Conservation (phyloP, 2,113 vertebrate species). For the Pseudonaja textilis region DNA sequence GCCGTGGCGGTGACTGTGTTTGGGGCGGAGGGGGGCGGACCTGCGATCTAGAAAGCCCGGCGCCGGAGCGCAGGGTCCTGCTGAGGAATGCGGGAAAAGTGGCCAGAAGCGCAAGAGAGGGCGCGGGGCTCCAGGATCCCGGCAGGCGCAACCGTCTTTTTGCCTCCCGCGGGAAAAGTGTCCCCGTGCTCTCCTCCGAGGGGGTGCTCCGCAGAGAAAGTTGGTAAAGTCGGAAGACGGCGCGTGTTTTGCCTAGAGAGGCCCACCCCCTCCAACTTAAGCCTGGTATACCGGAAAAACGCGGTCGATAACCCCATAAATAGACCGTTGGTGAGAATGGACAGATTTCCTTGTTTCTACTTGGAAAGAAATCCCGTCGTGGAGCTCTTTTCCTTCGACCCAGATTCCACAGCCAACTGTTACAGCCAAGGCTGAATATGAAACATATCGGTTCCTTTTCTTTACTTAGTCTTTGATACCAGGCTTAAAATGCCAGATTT, state of each 20-base stretch:
- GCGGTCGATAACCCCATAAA: background rate
- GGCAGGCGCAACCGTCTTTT: background rate
- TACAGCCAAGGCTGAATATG: background rate
- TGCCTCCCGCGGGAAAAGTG: background rate
- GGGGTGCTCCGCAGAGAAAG: background rate
- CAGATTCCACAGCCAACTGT: background rate
- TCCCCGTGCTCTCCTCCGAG: background rate
- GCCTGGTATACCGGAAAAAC: background rate
- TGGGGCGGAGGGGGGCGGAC: background rate
- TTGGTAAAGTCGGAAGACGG: background rate
- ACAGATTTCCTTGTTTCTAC: background rate
- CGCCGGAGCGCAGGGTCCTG: background rate
- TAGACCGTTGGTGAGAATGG: too few species aligned
- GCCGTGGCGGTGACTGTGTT: background rate
- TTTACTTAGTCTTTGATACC: background rate
- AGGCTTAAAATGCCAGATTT: background rate
- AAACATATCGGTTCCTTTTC: background rate
- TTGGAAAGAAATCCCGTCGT: background rate
- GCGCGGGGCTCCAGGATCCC: too few species aligned
- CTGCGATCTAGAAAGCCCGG: constrained; percentile 1
- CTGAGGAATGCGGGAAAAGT: too few species aligned
- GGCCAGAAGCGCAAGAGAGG: background rate
- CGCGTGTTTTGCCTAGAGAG: background rate
- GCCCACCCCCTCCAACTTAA: background rate
- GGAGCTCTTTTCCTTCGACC: background rate